phyloP scores from a whole-genome alignment of 2,113 vertebrate genomes.

The Pelobates fuscus region DNA sequence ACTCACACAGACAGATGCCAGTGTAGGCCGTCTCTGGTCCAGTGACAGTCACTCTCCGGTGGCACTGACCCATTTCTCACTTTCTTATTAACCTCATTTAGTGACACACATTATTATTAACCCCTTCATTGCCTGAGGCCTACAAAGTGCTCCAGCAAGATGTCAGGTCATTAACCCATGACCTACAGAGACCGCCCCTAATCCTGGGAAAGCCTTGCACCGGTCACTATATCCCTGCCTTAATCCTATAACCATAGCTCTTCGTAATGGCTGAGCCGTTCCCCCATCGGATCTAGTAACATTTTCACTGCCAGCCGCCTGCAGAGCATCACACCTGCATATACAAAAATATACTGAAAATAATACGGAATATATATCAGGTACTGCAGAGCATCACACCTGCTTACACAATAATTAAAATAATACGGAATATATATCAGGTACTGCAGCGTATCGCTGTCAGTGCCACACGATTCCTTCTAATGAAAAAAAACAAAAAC shows the following conservation, averaged over 20 bases:
- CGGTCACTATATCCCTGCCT: neutral
- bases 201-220: neutral
- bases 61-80: conserved; percentile 2
- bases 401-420: neutral
- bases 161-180: neutral
- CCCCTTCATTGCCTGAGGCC: neutral
- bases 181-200: neutral
- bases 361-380: too few species aligned
- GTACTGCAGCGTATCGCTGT: too few species aligned
- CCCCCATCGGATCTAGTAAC: too few species aligned
- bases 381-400: neutral
- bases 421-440: too few species aligned
- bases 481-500: too few species aligned
- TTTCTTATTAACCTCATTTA: neutral
- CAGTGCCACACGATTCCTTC: too few species aligned
- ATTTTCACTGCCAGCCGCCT: neutral
- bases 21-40: too few species aligned
- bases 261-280: too few species aligned
- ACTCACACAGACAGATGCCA: too few species aligned
- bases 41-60: neutral
- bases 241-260: neutral
- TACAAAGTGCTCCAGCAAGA: neutral
- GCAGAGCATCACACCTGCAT: neutral
- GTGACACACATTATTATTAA: neutral
- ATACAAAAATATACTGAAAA: too few species aligned